These are phyloP conservation scores for Brachionus angularis DNA, from an alignment of 1,140 invertebrate species.

Conservation along the genomic window DNA sequence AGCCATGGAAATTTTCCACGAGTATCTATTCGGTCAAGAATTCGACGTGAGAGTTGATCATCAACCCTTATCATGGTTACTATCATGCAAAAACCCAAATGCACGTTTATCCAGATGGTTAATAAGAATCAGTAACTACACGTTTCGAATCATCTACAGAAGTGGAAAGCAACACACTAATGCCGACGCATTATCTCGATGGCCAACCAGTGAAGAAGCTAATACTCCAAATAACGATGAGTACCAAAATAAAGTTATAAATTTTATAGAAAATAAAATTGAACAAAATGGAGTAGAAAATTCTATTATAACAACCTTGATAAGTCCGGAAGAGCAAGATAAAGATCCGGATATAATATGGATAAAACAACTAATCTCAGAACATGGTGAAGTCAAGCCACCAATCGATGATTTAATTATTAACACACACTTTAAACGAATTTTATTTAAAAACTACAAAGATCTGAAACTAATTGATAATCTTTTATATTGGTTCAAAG, in stretches of 20 bases:
- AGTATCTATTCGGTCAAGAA: slow-evolving; percentile 55
- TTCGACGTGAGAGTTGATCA: slow-evolving; percentile 60
- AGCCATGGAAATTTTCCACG: slow-evolving; percentile 54
- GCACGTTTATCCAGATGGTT: background rate
- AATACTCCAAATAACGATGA: background rate
- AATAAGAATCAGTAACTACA: slow-evolving; percentile 7
- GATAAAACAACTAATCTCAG: background rate
- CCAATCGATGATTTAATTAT: background rate
- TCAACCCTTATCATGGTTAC: slow-evolving; percentile 56
- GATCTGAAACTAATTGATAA: background rate
- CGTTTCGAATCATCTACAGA: background rate
- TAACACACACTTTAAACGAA: background rate
- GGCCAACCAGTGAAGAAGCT: background rate
- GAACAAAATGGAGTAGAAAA: background rate
- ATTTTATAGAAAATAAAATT: background rate
- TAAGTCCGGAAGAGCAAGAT: background rate
- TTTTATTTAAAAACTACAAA: background rate
- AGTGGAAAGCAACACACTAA: background rate
- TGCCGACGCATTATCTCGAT: slow-evolving; percentile 45
- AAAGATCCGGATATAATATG: background rate
- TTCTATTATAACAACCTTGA: background rate
- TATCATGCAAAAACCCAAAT: slow-evolving; percentile 45
- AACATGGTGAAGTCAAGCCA: background rate
- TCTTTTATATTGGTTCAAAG: slow-evolving; percentile 1
- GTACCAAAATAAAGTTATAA: background rate